Conservation (phyloP, 1,140 invertebrate species). For the Sinella curviseta region DNA sequence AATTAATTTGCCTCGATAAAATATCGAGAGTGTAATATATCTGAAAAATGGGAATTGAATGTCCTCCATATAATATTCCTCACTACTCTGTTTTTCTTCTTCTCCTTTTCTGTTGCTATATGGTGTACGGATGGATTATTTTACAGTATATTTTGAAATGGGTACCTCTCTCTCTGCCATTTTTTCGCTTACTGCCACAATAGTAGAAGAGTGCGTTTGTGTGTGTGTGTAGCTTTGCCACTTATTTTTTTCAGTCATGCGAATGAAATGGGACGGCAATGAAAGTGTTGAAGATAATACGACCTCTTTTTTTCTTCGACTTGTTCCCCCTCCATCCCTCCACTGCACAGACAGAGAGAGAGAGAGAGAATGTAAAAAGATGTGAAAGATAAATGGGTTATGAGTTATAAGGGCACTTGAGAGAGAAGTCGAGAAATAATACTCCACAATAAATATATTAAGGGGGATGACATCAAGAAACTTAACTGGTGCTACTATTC, state of each 20-base stretch:
- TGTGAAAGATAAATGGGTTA: constrained; percentile 23
- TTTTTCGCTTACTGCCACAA: too few relatives aligned
- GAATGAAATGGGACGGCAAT: background rate
- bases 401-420: constrained; percentile 21
- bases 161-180: too few relatives aligned
- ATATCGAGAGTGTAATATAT: constrained; percentile 16
- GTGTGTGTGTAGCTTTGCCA: background rate
- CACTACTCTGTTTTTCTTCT: too few relatives aligned
- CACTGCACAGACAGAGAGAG: too few relatives aligned
- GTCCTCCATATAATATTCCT: background rate
- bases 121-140: too few relatives aligned
- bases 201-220: too few relatives aligned
- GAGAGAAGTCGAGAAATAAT: constrained; percentile 10
- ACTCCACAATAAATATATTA: constrained; percentile 11
- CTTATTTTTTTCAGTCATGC: background rate
- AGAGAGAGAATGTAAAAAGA: background rate
- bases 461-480: background rate
- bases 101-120: too few relatives aligned
- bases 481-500: background rate
- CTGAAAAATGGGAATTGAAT: constrained; percentile 11
- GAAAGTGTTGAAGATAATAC: constrained; percentile 22
- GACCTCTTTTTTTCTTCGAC: background rate
- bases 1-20: constrained; percentile 23
- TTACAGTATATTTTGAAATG: background rate
- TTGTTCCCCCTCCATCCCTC: too few relatives aligned